Conservation (phyloP, 2,797 vertebrate species). For the Falco novaeseelandiae region DNA sequence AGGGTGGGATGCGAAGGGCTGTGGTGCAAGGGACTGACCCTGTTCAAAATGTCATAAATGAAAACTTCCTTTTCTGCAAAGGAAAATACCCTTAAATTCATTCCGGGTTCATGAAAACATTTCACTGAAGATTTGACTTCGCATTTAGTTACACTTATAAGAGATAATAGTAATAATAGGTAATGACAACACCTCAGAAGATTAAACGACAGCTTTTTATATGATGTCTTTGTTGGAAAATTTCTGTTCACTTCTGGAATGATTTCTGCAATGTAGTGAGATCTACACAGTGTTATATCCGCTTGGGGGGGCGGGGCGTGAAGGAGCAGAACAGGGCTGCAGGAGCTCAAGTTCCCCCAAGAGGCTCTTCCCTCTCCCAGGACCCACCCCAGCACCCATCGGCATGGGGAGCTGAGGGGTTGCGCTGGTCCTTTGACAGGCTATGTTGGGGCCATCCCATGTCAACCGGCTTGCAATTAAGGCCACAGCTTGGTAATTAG, state of each 20-base stretch:
- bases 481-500: too few species aligned
- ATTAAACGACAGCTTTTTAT: not conserved
- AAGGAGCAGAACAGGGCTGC: not conserved
- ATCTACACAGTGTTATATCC: not conserved
- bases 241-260: not conserved
- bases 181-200: not conserved
- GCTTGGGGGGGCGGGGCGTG: not conserved
- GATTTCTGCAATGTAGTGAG: not conserved
- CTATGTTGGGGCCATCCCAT: not conserved
- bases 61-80: not conserved
- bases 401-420: not conserved
- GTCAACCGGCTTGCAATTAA: not conserved
- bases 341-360: not conserved
- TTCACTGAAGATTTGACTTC: not conserved
- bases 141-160: not conserved
- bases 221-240: not conserved
- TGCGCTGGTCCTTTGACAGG: not conserved
- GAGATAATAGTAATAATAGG: not conserved
- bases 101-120: not conserved
- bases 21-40: not conserved
- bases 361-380: not conserved
- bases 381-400: not conserved
- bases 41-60: rapidly evolving
- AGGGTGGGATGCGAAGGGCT: not conserved
- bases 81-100: not conserved